phyloP scores from a whole-genome alignment of 2,888 invertebrate species.

The Chaetogeoica ovagalla region DNA sequence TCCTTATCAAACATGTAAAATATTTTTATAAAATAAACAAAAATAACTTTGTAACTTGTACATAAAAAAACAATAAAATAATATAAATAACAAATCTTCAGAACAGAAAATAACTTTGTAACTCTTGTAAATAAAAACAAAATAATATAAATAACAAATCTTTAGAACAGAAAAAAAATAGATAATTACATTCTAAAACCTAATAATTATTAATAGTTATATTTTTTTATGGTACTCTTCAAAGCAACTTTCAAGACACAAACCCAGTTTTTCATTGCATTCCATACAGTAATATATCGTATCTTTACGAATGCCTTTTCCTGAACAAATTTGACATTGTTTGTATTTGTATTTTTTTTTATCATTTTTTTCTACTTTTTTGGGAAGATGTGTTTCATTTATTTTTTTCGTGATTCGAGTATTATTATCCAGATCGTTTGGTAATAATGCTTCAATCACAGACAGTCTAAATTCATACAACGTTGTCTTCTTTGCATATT shows the following conservation, averaged over 20 bases:
- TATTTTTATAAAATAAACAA: too few species aligned
- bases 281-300: conserved; percentile 10
- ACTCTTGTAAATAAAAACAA: too few species aligned
- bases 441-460: conserved; percentile 15
- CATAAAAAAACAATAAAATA: background rate
- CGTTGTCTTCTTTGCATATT: conserved; percentile 10
- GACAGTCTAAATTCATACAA: conserved; percentile 4
- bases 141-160: too few species aligned
- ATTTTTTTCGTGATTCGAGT: conserved; percentile 2
- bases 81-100: too few species aligned
- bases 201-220: conserved; percentile 8
- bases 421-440: conserved; percentile 6
- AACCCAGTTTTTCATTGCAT: conserved; percentile 10
- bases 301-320: conserved; percentile 32
- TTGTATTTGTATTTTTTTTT: conserved; percentile 12
- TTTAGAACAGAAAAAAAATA: too few species aligned
- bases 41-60: too few species aligned
- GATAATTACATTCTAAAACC: background rate
- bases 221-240: conserved; percentile 12
- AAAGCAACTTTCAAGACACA: conserved; percentile 4
- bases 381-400: background rate
- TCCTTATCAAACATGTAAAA: too few species aligned
- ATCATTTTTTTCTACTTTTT: conserved; percentile 25
- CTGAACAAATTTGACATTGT: conserved; percentile 23
- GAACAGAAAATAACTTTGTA: too few species aligned